Evolutionary conservation across 2,888 invertebrate species (phyloP), one percentile per base, ranked within the genome.

Genomic region (Sclerodermus sp.): DNA sequence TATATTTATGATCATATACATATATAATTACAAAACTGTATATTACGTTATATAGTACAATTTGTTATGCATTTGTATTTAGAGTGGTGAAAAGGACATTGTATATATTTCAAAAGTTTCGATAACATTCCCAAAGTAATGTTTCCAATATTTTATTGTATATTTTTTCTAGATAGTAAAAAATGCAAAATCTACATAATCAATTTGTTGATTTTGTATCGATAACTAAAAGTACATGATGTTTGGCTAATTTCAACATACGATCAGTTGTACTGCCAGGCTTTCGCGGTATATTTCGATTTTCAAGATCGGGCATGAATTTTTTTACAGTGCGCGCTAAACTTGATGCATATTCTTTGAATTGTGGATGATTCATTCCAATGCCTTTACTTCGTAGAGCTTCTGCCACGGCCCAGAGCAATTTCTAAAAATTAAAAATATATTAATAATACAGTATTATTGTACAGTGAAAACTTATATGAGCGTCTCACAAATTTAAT

Each of bases 401-500:
- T 67, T 89, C 87, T 1, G 90, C 87, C 3, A 91, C 89, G 0
- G 91, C 90, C 90, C 90, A 91, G 14, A 90, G 79, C 18, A 91
- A 80, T 82, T 91, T 91, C 89, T 88, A 73, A 40, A 78, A 76
- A 52, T 32, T 55, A 45, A 42, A 42, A 49, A 48, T 37, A 8
- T 49, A 32, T 14, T n/a, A 51, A 38, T 45, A 6, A 42, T 41
- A 10, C 41, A 23, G 2, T 13, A 29, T 47, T 34, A 16, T n/a
- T n/a, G 44, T 44, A 13, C 31, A 40, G 12, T 37, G 18, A 45
- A 39, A 42, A 40, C 34, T 15, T 9, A 4, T n/a, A 38, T n/a
- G 16, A 42, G 29, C n/a, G 34, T 48, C 3, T 5, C 9, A 17
- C 31, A 31, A 31, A 12, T 31, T 31, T n/a, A n/a, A n/a, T n/a